Conservation (phyloP, 2,113 vertebrate genomes). For the Ramphastos sulfuratus region DNA sequence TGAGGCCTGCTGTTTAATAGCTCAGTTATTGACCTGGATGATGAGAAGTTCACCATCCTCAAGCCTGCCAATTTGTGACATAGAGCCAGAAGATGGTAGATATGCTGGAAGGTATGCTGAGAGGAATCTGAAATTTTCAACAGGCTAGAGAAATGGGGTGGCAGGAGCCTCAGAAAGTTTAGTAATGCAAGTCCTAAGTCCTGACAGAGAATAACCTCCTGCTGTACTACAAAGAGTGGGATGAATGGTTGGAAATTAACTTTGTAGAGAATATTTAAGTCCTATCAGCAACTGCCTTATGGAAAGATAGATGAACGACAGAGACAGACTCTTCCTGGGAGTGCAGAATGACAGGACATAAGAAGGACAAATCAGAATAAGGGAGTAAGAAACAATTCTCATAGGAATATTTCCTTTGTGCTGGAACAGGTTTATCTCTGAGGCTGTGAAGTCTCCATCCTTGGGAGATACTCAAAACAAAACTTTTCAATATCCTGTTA, state of each 20-base stretch:
- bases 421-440: neutral
- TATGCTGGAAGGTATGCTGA: neutral
- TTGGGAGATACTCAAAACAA: neutral
- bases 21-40: neutral
- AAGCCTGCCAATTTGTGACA: neutral
- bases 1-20: neutral
- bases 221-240: neutral
- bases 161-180: neutral
- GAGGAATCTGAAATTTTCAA: neutral
- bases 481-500: neutral
- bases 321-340: neutral
- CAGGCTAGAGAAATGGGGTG: neutral
- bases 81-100: neutral
- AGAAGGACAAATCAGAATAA: neutral
- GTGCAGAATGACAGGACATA: neutral
- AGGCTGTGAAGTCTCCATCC: neutral
- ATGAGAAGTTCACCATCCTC: neutral
- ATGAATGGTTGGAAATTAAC: neutral
- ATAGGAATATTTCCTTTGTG: neutral
- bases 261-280: neutral
- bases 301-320: neutral
- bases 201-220: neutral
- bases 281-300: neutral
- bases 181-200: neutral
- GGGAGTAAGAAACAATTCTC: neutral